phyloP scores from a whole-genome alignment of 1,140 invertebrate genomes.

The Ips nitidus region DNA sequence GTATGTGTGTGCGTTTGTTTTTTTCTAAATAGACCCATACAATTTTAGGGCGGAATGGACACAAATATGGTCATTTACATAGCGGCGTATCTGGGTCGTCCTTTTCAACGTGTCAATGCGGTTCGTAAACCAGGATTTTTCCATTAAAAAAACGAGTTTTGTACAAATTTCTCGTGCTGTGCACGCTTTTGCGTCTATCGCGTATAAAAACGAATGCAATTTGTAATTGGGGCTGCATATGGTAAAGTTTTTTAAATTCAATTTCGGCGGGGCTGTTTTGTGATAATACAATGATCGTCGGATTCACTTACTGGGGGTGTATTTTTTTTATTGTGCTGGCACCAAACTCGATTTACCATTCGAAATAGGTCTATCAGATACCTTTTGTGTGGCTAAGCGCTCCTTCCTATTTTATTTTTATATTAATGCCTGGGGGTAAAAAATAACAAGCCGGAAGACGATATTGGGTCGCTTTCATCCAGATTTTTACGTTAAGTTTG shows the following conservation, averaged over 20 bases:
- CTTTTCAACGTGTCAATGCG: slow-evolving; percentile 14
- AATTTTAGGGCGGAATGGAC: not conserved
- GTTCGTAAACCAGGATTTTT: slow-evolving; percentile 6
- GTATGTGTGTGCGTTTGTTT: not conserved
- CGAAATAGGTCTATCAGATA: not conserved
- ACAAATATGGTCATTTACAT: slow-evolving; percentile 1
- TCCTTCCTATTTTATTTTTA: not conserved
- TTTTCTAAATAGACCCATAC: slow-evolving; percentile 3
- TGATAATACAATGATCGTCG: not conserved
- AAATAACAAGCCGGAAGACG: not conserved
- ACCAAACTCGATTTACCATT: not conserved
- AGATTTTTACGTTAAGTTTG: not conserved
- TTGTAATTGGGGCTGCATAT: slow-evolving; percentile 4
- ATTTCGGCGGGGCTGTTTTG: not conserved
- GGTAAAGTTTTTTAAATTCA: slow-evolving; percentile 1
- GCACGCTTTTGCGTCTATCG: slow-evolving; percentile 1
- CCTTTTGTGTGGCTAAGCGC: not conserved
- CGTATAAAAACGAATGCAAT: not conserved
- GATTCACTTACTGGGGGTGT: not conserved
- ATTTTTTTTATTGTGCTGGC: not conserved
- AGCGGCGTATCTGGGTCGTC: not conserved
- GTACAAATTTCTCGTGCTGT: not conserved
- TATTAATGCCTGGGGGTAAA: not conserved
- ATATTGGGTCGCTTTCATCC: not conserved
- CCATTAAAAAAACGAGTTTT: slow-evolving; percentile 3